A percentile compares a stretch with the other conserved stretches of the same genome.
phyloP scores from a whole-genome alignment of 2,888 invertebrate species.

The Pecten maximus region DNA sequence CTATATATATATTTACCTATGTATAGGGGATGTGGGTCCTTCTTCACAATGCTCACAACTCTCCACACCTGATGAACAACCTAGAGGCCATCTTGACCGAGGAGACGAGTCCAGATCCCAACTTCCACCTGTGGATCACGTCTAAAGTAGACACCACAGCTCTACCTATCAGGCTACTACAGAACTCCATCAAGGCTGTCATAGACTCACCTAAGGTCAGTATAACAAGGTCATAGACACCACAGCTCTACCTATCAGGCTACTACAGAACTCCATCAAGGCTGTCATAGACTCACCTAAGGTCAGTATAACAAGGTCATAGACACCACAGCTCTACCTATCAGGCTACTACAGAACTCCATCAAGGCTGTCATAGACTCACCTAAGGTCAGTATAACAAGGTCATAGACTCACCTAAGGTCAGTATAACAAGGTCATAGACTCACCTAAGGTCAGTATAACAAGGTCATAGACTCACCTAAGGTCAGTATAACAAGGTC shows the following conservation, averaged over 20 bases:
- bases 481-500: neutral
- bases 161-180: slow-evolving; percentile 76
- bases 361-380: neutral
- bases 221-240: slow-evolving; percentile 4
- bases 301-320: neutral
- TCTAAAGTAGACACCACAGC: slow-evolving; percentile 64
- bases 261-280: too few species aligned
- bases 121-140: slow-evolving; percentile 80
- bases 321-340: neutral
- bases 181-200: slow-evolving; percentile 77
- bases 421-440: neutral
- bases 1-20: neutral
- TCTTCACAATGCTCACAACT: slow-evolving; percentile 80
- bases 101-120: slow-evolving; percentile 69
- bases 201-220: slow-evolving; percentile 80
- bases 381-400: neutral
- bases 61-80: slow-evolving; percentile 73
- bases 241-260: too few species aligned
- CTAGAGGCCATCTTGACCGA: slow-evolving; percentile 77
- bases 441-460: neutral
- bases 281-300: neutral
- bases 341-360: too few species aligned
- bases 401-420: neutral
- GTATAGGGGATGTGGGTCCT: slow-evolving; percentile 80
- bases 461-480: neutral